Conservation (phyloP, 2,888 invertebrate species). For the Julus scandinavius region DNA sequence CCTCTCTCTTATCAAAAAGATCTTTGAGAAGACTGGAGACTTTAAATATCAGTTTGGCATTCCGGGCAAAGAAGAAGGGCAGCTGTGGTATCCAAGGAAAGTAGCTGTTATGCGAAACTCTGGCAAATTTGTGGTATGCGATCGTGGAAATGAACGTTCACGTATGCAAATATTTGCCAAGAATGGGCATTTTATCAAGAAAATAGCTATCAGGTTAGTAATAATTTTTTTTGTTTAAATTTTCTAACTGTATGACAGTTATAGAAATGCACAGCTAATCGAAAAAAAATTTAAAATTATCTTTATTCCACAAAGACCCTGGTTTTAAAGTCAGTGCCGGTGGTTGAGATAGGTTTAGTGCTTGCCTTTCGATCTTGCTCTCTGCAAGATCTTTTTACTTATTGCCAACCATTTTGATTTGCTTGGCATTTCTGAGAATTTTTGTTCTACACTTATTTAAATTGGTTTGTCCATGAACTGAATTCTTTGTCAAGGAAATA, state of each 20-base stretch:
- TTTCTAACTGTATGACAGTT: neutral
- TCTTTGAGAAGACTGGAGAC: slow-evolving; percentile 93
- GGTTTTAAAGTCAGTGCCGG: no score
- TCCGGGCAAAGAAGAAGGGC: slow-evolving; percentile 95
- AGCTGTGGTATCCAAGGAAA: slow-evolving; percentile 96
- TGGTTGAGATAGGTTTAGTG: no score
- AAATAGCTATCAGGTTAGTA: slow-evolving; percentile 79
- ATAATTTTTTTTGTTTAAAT: neutral
- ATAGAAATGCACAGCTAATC: neutral
- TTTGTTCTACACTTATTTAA: neutral
- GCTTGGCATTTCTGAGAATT: neutral
- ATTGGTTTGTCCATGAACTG: neutral
- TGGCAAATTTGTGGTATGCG: slow-evolving; percentile 95
- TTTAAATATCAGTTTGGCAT: slow-evolving; percentile 95
- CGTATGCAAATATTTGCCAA: slow-evolving; percentile 98
- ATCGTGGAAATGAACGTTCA: slow-evolving; percentile 94
- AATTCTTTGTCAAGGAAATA: no score
- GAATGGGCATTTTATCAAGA: slow-evolving; percentile 94
- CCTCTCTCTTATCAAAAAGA: slow-evolving; percentile 68
- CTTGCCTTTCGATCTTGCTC: no score
- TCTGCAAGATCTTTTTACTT: neutral
- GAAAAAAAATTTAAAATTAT: neutral
- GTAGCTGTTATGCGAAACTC: slow-evolving; percentile 89
- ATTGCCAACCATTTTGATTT: neutral
- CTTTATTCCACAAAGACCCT: no score